These are phyloP conservation scores for Pristionchus japonicus DNA, from an alignment of 2,888 invertebrate species.

Conservation along the genomic window DNA sequence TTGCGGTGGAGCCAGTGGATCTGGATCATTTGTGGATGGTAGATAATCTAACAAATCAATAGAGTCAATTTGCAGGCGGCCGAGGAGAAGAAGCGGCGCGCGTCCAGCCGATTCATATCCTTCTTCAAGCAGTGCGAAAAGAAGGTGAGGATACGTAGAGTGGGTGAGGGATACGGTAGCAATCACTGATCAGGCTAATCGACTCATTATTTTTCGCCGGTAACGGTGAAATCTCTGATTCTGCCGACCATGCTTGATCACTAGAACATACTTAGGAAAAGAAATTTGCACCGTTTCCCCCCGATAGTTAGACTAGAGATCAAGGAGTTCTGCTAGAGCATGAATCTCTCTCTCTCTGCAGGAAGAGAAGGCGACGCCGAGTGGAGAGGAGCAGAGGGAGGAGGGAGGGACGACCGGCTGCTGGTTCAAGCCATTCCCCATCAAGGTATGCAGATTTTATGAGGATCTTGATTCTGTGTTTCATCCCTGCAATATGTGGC, in stretches of 20 bases:
- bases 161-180: neutral
- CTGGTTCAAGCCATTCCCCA: conserved; percentile 36
- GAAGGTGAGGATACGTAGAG: conserved; percentile 37
- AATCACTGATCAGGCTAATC: neutral
- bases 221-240: no score
- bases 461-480: neutral
- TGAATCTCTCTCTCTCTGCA: neutral
- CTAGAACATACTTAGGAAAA: no score
- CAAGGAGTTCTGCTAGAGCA: no score
- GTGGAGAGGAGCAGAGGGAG: neutral
- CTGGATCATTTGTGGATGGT: neutral
- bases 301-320: neutral
- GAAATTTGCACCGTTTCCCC: neutral
- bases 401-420: neutral
- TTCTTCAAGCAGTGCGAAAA: conserved; percentile 67
- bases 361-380: neutral
- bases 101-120: conserved; percentile 56
- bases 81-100: conserved; percentile 61
- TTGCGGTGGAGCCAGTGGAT: neutral
- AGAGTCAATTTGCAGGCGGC: conserved; percentile 50
- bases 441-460: neutral
- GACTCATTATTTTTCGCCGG: no score
- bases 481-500: neutral
- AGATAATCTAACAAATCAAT: neutral
- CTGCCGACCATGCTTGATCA: no score